Percentiles rank a stretch among this genome's conserved stretches.
These are phyloP conservation scores for Machaerirhynchus nigripectus DNA, from an alignment of 2,113 vertebrate genomes.

Conservation along the genomic window DNA sequence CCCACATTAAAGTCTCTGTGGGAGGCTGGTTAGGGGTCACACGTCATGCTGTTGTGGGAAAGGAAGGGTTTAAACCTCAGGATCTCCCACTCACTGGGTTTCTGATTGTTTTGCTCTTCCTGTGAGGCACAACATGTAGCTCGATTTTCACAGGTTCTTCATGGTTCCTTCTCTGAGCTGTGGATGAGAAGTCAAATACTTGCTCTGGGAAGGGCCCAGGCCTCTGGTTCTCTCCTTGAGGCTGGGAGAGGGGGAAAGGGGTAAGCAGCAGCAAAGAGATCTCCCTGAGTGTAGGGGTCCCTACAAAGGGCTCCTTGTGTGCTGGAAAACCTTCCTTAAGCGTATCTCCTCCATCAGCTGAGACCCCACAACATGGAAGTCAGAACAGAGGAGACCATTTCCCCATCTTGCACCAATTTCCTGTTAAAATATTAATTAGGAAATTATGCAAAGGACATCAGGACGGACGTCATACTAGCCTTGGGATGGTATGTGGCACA, in stretches of 20 bases:
- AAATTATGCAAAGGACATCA: neutral
- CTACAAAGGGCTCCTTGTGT: neutral
- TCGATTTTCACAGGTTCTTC: neutral
- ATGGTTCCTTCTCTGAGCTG: neutral
- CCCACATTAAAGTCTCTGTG: neutral
- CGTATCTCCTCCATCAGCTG: accelerated
- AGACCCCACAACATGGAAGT: neutral
- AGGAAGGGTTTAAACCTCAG: neutral
- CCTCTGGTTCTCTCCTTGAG: neutral
- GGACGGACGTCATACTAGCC: neutral
- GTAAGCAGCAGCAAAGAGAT: neutral
- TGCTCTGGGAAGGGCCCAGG: neutral
- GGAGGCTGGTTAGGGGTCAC: neutral
- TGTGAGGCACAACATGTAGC: neutral
- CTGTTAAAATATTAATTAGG: neutral
- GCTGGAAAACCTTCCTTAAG: neutral
- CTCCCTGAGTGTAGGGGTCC: neutral
- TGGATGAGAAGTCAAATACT: neutral
- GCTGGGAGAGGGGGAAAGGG: neutral
- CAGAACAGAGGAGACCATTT: neutral
- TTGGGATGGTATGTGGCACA: neutral
- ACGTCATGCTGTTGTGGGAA: neutral
- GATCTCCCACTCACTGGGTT: neutral
- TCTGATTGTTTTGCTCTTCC: neutral
- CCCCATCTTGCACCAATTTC: neutral